Evolutionary conservation across 1,140 invertebrate species (phyloP).

Genomic region (Drosophila neocordata): DNA sequence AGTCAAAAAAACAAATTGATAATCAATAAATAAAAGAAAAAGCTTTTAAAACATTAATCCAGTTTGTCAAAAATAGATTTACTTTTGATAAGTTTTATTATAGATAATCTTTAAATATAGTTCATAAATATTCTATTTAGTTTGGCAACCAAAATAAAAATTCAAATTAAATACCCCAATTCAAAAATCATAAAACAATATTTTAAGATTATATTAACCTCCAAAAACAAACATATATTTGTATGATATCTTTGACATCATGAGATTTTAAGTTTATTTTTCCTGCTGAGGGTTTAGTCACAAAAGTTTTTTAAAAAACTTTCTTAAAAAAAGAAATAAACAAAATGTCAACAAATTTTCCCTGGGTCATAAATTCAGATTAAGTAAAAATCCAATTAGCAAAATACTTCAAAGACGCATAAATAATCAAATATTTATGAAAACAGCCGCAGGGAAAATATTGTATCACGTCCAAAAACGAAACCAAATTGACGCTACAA

Average conservation of each 20-base stretch:
- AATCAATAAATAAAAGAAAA: too few species aligned
- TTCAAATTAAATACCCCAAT: neutral
- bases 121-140: too few species aligned
- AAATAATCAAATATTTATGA: conserved; percentile 25
- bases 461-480: conserved; percentile 5
- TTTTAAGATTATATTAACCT: neutral
- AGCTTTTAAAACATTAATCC: too few species aligned
- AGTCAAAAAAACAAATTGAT: too few species aligned
- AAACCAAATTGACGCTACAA: conserved; percentile 27
- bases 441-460: conserved; percentile 10
- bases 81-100: too few species aligned
- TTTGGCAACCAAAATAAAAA: neutral
- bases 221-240: too few species aligned
- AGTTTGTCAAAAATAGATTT: too few species aligned
- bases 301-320: too few species aligned
- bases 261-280: too few species aligned
- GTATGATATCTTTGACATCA: neutral
- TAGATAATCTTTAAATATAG: too few species aligned
- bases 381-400: conserved; percentile 49
- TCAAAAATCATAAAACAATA: neutral
- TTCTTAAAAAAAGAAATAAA: neutral
- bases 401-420: conserved; percentile 18
- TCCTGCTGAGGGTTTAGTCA: too few species aligned
- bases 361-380: conserved; percentile 27
- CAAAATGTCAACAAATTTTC: conserved; percentile 2